These are phyloP conservation scores for Platyscapa corneri DNA, from an alignment of 1,140 invertebrate species.

Conservation along the genomic window DNA sequence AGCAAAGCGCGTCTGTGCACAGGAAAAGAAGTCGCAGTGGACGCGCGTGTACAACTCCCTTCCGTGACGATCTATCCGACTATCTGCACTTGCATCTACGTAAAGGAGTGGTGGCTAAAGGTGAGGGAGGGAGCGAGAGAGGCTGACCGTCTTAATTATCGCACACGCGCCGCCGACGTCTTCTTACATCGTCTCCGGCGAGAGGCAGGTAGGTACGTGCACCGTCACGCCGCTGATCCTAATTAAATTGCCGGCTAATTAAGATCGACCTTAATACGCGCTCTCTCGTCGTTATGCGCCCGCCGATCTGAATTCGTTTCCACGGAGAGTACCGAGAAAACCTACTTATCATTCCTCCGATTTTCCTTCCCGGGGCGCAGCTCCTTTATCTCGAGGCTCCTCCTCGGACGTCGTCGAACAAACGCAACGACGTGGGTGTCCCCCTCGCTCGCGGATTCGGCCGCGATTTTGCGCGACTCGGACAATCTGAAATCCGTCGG, in stretches of 20 bases:
- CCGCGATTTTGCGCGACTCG: slow-evolving; percentile 8
- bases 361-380: not conserved
- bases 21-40: slow-evolving; percentile 33
- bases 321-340: slow-evolving; percentile 58
- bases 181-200: slow-evolving; percentile 55
- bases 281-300: slow-evolving; percentile 64
- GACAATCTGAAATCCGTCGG: slow-evolving; percentile 4
- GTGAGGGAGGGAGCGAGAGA: slow-evolving; percentile 48
- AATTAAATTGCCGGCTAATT: slow-evolving; percentile 74
- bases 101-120: too few species aligned
- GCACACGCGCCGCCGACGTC: slow-evolving; percentile 54
- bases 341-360: slow-evolving; percentile 50
- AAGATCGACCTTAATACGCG: slow-evolving; percentile 72
- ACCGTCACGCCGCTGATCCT: slow-evolving; percentile 72
- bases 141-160: slow-evolving; percentile 70
- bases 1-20: not conserved
- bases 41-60: slow-evolving; percentile 62
- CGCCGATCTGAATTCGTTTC: slow-evolving; percentile 62
- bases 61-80: slow-evolving; percentile 66
- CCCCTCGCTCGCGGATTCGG: not conserved
- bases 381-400: not conserved
- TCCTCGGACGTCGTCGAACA: not conserved
- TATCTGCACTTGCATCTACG: slow-evolving; percentile 31
- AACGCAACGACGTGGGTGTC: slow-evolving; percentile 30
- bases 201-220: slow-evolving; percentile 47